These are phyloP conservation scores for Phrynosoma platyrhinos DNA, from an alignment of 2,113 vertebrate genomes.

Conservation along the genomic window DNA sequence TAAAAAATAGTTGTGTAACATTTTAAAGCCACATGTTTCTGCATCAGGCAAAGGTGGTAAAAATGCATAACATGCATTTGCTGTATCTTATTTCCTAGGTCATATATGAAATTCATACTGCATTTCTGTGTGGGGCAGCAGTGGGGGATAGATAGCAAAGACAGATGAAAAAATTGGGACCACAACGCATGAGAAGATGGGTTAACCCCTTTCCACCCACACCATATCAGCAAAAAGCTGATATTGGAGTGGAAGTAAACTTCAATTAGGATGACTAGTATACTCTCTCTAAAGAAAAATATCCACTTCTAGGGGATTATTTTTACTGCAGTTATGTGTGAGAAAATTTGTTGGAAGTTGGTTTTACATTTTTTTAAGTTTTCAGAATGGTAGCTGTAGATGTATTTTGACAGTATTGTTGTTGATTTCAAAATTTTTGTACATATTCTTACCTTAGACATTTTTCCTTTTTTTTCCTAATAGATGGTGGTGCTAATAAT, in stretches of 20 bases:
- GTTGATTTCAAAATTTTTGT: not conserved
- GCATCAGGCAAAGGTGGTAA: no score
- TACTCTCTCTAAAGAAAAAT: no score
- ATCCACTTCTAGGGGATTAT: no score
- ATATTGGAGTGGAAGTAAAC: no score
- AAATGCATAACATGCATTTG: no score
- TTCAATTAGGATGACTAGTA: no score
- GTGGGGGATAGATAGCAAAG: not conserved
- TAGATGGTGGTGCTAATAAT: slow-evolving; percentile 96
- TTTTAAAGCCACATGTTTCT: no score
- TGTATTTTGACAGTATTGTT: not conserved
- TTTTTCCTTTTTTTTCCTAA: slow-evolving; percentile 65
- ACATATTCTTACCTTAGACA: slow-evolving; percentile 31
- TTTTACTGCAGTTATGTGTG: no score
- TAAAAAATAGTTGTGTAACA: no score
- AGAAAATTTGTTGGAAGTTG: no score
- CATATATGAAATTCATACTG: not conserved
- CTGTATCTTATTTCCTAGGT: not conserved
- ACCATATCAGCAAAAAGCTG: not conserved
- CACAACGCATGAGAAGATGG: not conserved
- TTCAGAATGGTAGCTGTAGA: not conserved
- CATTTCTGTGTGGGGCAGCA: not conserved
- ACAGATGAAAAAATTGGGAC: not conserved
- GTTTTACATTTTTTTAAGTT: no score
- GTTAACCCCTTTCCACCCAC: not conserved